Evolutionary conservation across 1,140 invertebrate species (phyloP), one percentile per base, ranked within the genome.

Genomic region (Anastrepha obliqua): DNA sequence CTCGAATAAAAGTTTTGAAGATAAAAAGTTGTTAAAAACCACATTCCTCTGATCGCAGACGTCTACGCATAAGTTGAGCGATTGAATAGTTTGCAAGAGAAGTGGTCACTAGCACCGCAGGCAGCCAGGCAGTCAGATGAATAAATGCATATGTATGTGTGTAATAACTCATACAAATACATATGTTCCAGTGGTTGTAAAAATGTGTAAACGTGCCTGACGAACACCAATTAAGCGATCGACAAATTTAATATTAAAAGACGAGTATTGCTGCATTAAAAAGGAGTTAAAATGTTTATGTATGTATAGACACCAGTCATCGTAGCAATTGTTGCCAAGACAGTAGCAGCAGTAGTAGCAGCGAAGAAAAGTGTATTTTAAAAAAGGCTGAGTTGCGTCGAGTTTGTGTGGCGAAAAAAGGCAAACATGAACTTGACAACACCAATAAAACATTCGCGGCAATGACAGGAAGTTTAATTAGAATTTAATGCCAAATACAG

Each of bases 391-490:
- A 47, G 67, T 42, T 15, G 17, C 67, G 67, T 1, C 44, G 42
- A 44, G 13, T 47, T 15, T 15, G 67, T 17, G 65, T 15, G 39
- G 65, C 65, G 39, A 42, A 7, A 70, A 70, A 70, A 70, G 65
- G 65, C 65, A 70, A 70, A 70, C 39, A 8, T 17, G 5, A 47
- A 47, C 67, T 47, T 74, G 67, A 47, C 42, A 74, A 74, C 39
- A 74, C 39, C 42, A 74, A 74, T 74, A 74, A 47, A 74, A n/a
- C 44, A 74, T 74, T 29, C 67, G 42, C 67, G 44, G 67, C 39
- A 74, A 74, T 74, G 67, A 74, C 67, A 74, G 67, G 67, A 74
- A 74, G 67, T 74, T 74, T 74, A 74, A 74, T 74, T 74, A 74
- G 67, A 74, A 74, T 74, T 74, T 74, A 74, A 74, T 74, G 67